Conservation (phyloP, 2,113 vertebrate species). For the Solea solea region DNA sequence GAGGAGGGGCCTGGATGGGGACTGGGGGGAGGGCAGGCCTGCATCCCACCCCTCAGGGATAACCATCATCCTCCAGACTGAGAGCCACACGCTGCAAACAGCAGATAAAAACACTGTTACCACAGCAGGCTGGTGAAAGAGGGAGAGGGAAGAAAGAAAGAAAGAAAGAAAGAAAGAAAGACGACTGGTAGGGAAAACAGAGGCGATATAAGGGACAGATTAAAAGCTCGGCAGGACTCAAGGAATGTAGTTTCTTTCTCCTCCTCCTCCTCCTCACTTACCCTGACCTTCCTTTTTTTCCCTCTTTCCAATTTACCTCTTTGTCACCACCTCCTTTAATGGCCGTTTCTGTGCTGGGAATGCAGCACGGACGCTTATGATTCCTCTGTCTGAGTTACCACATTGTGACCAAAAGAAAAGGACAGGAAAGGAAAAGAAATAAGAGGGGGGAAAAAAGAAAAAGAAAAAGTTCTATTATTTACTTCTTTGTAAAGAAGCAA, state of each 20-base stretch:
- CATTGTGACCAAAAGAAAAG: slow-evolving; percentile 16
- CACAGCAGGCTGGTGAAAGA: slow-evolving; percentile 57
- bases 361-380: slow-evolving; percentile 44
- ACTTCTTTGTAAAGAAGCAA: not conserved
- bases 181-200: not conserved
- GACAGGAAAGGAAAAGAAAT: not conserved
- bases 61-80: slow-evolving; percentile 95
- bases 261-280: slow-evolving; percentile 13
- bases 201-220: slow-evolving; percentile 9
- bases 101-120: slow-evolving; percentile 81
- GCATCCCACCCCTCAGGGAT: slow-evolving; percentile 86
- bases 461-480: no score
- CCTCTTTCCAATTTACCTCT: not conserved
- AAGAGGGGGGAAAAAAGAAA: no score
- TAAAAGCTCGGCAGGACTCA: slow-evolving; percentile 3
- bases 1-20: slow-evolving; percentile 52
- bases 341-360: slow-evolving; percentile 33
- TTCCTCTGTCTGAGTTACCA: slow-evolving; percentile 45
- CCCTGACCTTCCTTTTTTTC: slow-evolving; percentile 26
- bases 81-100: slow-evolving; percentile 93
- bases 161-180: slow-evolving; percentile 1
- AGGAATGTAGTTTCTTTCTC: not conserved
- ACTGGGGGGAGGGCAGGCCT: slow-evolving; percentile 17
- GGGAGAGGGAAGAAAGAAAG: slow-evolving; percentile 1
- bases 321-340: slow-evolving; percentile 23